Percentiles rank a stretch among this genome's conserved stretches.
Conservation (phyloP, 2,797 vertebrate genomes). For the Lacerta agilis region DNA sequence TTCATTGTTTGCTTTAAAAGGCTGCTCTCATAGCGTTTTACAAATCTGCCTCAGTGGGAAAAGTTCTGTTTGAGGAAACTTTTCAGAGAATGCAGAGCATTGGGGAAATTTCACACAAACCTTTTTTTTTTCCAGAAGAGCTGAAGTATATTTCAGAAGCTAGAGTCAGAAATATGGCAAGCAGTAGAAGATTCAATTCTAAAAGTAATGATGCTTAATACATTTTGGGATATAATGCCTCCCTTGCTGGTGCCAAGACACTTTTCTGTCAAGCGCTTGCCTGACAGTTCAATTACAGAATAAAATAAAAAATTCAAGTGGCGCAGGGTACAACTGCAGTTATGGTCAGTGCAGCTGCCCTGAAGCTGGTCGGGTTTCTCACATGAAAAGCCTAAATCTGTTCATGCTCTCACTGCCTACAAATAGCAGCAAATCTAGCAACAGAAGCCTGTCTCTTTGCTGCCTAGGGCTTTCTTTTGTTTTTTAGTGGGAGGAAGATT, state of each 20-base stretch:
- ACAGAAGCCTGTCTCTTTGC: conserved; percentile 70
- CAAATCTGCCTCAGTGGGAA: neutral
- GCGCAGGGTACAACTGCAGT: conserved; percentile 67
- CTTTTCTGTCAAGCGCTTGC: conserved; percentile 68
- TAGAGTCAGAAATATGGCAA: neutral
- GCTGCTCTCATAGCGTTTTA: neutral
- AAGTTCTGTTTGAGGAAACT: neutral
- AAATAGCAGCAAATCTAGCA: conserved; percentile 73
- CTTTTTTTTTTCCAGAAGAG: conserved; percentile 5
- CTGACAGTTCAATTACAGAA: conserved; percentile 69
- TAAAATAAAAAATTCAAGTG: conserved; percentile 65
- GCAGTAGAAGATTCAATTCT: conserved; percentile 45
- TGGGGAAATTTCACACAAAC: neutral
- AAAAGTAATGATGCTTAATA: conserved; percentile 54
- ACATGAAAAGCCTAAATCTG: conserved; percentile 68
- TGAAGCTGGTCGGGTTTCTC: conserved; percentile 62
- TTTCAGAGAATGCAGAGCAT: neutral
- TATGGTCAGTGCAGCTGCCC: conserved; percentile 68
- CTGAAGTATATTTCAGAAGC: neutral
- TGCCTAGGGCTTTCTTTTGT: conserved; percentile 65
- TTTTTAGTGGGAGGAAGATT: conserved; percentile 27
- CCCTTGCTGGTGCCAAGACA: conserved; percentile 61
- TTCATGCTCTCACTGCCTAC: conserved; percentile 61
- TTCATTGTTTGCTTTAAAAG: neutral
- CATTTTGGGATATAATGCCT: conserved; percentile 54